Percentiles rank a stretch among this genome's conserved stretches.
These are phyloP conservation scores for Drosophila mimetica DNA, from an alignment of 2,888 invertebrate species.

Conservation along the genomic window DNA sequence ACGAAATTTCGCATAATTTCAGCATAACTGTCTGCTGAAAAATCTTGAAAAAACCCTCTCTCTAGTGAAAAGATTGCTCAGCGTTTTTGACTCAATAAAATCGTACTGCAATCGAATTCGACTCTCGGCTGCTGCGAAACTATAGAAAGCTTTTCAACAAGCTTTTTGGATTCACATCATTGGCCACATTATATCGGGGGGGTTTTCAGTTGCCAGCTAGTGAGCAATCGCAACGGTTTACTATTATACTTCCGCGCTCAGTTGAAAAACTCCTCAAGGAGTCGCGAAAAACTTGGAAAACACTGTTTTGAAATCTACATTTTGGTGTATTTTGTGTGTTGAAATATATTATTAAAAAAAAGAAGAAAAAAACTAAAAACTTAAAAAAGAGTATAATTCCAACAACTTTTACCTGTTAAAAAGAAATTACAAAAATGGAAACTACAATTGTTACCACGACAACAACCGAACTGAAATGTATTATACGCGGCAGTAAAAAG, in stretches of 20 bases:
- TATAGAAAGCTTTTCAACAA: slow-evolving; percentile 36
- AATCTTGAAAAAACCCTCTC: slow-evolving; percentile 7
- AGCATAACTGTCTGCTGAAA: slow-evolving; percentile 34
- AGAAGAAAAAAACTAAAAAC: not conserved
- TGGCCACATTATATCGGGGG: slow-evolving; percentile 18
- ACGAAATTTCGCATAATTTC: slow-evolving; percentile 61
- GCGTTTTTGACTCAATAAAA: slow-evolving; percentile 20
- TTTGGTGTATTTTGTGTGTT: slow-evolving; percentile 1
- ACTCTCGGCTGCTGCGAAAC: slow-evolving; percentile 31
- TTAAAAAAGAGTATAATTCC: not conserved
- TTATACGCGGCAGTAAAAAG: slow-evolving; percentile 49
- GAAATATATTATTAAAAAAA: not conserved
- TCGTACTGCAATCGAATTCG: slow-evolving; percentile 42
- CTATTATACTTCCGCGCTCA: slow-evolving; percentile 30
- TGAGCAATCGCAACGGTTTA: slow-evolving; percentile 25
- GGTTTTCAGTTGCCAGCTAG: slow-evolving; percentile 33
- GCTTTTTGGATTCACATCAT: slow-evolving; percentile 27
- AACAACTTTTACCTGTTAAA: not conserved
- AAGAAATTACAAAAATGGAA: slow-evolving; percentile 60
- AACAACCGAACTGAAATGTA: slow-evolving; percentile 55
- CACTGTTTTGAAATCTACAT: not conserved
- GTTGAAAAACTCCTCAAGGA: slow-evolving; percentile 35
- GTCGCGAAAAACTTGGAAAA: slow-evolving; percentile 14
- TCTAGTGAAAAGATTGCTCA: slow-evolving; percentile 18
- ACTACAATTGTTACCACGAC: slow-evolving; percentile 71